Evolutionary conservation across 2,113 vertebrate species (phyloP), one percentile per base, ranked within the genome.

Genomic region (Carettochelys insculpta): DNA sequence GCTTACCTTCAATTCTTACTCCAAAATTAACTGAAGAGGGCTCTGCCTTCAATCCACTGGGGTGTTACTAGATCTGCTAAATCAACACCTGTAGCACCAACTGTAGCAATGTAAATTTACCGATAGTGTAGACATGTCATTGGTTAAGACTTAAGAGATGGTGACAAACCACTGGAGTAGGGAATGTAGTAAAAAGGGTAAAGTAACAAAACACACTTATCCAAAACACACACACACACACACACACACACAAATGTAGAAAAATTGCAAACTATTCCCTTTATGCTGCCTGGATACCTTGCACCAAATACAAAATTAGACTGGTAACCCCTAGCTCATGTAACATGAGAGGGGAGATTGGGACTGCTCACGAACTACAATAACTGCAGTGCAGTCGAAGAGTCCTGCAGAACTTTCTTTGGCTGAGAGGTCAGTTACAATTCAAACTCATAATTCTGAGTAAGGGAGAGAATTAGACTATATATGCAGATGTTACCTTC

Each of bases 281-380:
- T 41, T 43, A 50, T 65, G 27, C 4, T 4, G 5, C 31, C 54
- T 76, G 16, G 10, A 3, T 24, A 4, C n/a, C 43, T 80, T 16
- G 8, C 41, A 56, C 41, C 56, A 14, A 5, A 83, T 45, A 83
- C 4, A 82, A 82, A 77, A 71, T 38, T 0, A 52, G 5, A 10
- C 2, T 6, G 10, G 22, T 47, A 77, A 5, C 7, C 17, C 5
- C 5, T 29, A 6, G n/a, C 71, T 87, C 38, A 77, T 25, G 12
- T 51, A 25, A 4, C 0, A 0, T 11, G 27, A 80, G 14, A 53
- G 25, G 1, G 81, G 48, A 68, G 4, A 31, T 6, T 2, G 3
- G 73, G 85, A 4, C 53, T 52, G 34, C 4, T 52, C n/a, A 2
- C 41, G 5, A 71, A 3, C 38, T 38, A 24, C 22, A 71, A 71